Conservation (phyloP, 2,113 vertebrate species). For the Leucopsar rothschildi region DNA sequence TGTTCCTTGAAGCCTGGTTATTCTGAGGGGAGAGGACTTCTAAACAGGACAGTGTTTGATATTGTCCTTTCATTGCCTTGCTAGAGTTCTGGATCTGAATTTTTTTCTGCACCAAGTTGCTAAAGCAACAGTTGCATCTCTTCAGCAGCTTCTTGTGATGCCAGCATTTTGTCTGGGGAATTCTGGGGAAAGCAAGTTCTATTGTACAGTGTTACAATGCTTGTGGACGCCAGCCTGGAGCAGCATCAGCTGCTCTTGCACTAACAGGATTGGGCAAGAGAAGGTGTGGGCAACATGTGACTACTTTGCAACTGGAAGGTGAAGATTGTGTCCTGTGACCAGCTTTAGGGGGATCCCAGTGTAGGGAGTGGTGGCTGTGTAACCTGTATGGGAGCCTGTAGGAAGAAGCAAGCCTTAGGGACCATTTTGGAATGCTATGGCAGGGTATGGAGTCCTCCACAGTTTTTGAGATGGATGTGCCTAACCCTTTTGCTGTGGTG, state of each 20-base stretch:
- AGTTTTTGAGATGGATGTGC: neutral
- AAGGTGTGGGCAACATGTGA: neutral
- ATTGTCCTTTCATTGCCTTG: neutral
- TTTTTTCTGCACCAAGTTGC: neutral
- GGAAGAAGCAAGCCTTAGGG: neutral
- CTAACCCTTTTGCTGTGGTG: neutral
- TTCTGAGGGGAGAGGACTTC: neutral
- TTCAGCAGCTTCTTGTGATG: neutral
- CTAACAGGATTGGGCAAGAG: neutral
- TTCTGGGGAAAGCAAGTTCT: neutral
- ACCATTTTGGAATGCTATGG: neutral
- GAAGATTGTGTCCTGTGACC: neutral
- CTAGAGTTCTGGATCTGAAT: neutral
- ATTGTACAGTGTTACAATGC: neutral
- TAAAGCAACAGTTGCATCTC: neutral
- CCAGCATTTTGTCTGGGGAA: neutral
- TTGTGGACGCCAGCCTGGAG: fast-evolving
- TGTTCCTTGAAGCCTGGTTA: neutral
- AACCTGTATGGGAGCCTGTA: neutral
- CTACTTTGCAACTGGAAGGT: neutral
- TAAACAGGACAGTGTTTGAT: neutral
- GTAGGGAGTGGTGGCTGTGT: neutral
- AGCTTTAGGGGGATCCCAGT: neutral
- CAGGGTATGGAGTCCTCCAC: neutral
- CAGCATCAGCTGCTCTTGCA: neutral